A percentile compares a stretch with the other conserved stretches of the same genome.
These are phyloP conservation scores for Pharmacophagus antenor DNA, from an alignment of 2,888 invertebrate genomes.

Conservation along the genomic window DNA sequence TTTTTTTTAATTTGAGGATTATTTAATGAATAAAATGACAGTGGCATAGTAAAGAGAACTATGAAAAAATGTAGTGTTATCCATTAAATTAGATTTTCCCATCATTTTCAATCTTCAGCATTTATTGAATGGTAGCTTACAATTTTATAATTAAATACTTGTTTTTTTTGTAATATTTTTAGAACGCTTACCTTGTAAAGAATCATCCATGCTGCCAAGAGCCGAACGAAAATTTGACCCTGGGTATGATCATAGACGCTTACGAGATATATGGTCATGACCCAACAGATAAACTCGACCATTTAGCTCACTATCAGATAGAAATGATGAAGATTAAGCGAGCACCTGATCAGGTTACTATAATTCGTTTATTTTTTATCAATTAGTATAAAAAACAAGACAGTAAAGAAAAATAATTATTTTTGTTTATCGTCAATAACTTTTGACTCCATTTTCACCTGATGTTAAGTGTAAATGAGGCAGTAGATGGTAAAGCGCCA, in stretches of 20 bases:
- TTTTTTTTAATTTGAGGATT: no score
- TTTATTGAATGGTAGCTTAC: no score
- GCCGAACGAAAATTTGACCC: constrained; percentile 56
- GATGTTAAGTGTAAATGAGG: no score
- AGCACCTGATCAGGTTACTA: constrained; percentile 67
- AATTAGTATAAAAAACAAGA: no score
- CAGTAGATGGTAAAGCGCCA: not conserved
- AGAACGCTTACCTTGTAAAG: constrained; percentile 53
- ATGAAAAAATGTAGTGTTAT: no score
- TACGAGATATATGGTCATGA: constrained; percentile 75
- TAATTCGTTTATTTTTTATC: no score
- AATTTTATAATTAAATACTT: not conserved
- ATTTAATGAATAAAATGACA: no score
- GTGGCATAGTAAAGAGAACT: no score
- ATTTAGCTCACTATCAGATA: constrained; percentile 67
- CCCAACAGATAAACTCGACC: constrained; percentile 72
- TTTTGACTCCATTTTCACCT: no score
- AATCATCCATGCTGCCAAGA: constrained; percentile 72
- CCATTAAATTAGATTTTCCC: no score
- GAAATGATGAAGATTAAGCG: constrained; percentile 74
- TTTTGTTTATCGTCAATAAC: no score
- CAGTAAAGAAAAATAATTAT: no score
- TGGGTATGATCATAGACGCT: constrained; percentile 73
- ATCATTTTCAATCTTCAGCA: not conserved
- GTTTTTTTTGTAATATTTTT: constrained; percentile 32